Evolutionary conservation across 1,140 invertebrate genomes (phyloP).

Genomic region (Armadillidium nasatum): DNA sequence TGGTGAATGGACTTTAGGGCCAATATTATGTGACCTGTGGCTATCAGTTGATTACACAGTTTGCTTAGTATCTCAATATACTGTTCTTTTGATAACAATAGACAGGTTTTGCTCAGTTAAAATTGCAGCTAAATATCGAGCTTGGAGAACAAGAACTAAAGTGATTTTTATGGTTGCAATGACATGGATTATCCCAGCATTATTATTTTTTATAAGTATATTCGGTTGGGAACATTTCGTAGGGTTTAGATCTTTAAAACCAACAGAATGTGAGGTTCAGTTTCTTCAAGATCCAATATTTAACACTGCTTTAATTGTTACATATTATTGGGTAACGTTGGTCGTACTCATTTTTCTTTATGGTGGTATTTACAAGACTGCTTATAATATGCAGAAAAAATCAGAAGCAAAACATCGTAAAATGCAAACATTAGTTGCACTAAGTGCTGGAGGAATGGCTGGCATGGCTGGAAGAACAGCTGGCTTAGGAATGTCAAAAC

Average conservation of each 20-base stretch:
- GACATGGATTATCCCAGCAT: constrained; percentile 95
- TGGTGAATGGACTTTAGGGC: constrained; percentile 94
- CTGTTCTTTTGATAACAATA: constrained; percentile 95
- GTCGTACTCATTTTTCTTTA: constrained; percentile 91
- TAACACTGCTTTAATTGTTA: constrained; percentile 92
- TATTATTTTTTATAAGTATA: constrained; percentile 97
- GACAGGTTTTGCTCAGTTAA: constrained; percentile 99
- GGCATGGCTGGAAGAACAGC: constrained; percentile 82
- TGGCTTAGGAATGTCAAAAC: constrained; percentile 53
- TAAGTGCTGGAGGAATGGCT: constrained; percentile 74
- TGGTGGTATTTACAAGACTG: constrained; percentile 97
- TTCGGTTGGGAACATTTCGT: constrained; percentile 90
- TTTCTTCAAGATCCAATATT: constrained; percentile 97
- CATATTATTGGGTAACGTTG: constrained; percentile 95
- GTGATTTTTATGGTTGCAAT: constrained; percentile 77
- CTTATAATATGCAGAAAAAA: constrained; percentile 96
- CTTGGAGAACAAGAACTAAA: constrained; percentile 88
- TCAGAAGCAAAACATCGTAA: constrained; percentile 91
- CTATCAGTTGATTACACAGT: constrained; percentile 98
- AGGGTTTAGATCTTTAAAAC: constrained; percentile 77
- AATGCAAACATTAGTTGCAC: constrained; percentile 88
- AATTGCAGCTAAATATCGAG: constrained; percentile 93
- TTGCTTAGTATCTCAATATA: constrained; percentile 97
- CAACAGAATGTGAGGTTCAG: constrained; percentile 91
- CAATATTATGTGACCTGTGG: constrained; percentile 97